These are phyloP conservation scores for Notoglanidium macrostoma DNA, from an alignment of 2,797 vertebrate species.

Conservation along the genomic window DNA sequence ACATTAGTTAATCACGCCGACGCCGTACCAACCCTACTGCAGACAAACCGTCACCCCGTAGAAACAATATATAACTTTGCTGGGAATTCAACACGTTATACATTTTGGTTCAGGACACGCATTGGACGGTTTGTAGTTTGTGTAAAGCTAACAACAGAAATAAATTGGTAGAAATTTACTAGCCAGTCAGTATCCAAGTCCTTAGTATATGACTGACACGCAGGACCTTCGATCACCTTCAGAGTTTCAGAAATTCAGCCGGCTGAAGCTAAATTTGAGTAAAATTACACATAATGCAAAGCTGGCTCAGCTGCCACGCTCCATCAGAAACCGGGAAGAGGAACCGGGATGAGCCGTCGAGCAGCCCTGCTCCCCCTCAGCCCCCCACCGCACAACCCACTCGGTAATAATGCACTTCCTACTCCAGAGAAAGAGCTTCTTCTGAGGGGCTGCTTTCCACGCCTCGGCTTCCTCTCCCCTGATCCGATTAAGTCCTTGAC, in stretches of 20 bases:
- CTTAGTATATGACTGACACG: not conserved
- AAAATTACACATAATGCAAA: slow-evolving; percentile 9
- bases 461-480: slow-evolving; percentile 40
- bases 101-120: not conserved
- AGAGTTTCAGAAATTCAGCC: not conserved
- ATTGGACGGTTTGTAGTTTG: not conserved
- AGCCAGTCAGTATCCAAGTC: not conserved
- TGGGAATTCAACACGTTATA: not conserved
- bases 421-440: slow-evolving; percentile 39
- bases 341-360: not conserved
- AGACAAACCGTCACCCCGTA: not conserved
- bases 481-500: slow-evolving; percentile 51
- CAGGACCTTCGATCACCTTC: not conserved
- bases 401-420: slow-evolving; percentile 53
- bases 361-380: slow-evolving; percentile 13
- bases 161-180: not conserved
- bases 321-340: slow-evolving; percentile 20
- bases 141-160: not conserved
- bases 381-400: slow-evolving; percentile 9
- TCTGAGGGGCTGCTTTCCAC: slow-evolving; percentile 23
- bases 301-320: not conserved
- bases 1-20: not conserved
- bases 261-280: not conserved
- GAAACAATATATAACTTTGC: not conserved
- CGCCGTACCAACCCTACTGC: not conserved